These are phyloP conservation scores for Poeciliopsis turrubarensis DNA, from an alignment of 2,113 vertebrate species.

Conservation along the genomic window DNA sequence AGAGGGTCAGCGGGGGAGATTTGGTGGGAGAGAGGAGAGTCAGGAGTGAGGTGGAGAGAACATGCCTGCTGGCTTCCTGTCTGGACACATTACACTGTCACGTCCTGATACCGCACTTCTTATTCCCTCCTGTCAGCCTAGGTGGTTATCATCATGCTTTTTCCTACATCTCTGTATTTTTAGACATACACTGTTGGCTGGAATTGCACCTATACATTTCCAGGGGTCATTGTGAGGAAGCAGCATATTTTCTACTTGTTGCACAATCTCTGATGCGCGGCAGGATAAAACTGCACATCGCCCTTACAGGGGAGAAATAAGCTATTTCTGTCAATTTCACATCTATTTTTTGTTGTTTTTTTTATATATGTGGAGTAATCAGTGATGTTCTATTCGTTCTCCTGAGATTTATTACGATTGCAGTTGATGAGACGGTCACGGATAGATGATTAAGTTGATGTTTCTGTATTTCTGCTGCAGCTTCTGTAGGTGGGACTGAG, in stretches of 20 bases:
- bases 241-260: slow-evolving; percentile 23
- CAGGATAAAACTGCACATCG: not conserved
- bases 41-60: slow-evolving; percentile 51
- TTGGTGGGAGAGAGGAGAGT: slow-evolving; percentile 13
- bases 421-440: not conserved
- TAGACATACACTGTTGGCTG: slow-evolving; percentile 32
- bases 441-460: not conserved
- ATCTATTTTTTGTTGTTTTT: not conserved
- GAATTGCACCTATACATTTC: slow-evolving; percentile 25
- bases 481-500: slow-evolving; percentile 1
- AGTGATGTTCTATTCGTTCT: not conserved
- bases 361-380: not conserved
- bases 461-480: not conserved
- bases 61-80: slow-evolving; percentile 73
- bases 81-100: slow-evolving; percentile 68
- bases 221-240: slow-evolving; percentile 16
- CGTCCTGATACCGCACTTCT: slow-evolving; percentile 45
- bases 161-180: slow-evolving; percentile 34
- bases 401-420: too few relatives aligned
- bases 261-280: slow-evolving; percentile 15
- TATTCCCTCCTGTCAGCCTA: slow-evolving; percentile 60
- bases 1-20: slow-evolving; percentile 11
- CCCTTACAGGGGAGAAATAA: not conserved
- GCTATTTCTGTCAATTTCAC: too few relatives aligned
- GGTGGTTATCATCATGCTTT: slow-evolving; percentile 51